Evolutionary conservation across 2,888 invertebrate genomes (phyloP), one percentile per base, ranked within the genome.

Genomic region (Synergus itoensis): DNA sequence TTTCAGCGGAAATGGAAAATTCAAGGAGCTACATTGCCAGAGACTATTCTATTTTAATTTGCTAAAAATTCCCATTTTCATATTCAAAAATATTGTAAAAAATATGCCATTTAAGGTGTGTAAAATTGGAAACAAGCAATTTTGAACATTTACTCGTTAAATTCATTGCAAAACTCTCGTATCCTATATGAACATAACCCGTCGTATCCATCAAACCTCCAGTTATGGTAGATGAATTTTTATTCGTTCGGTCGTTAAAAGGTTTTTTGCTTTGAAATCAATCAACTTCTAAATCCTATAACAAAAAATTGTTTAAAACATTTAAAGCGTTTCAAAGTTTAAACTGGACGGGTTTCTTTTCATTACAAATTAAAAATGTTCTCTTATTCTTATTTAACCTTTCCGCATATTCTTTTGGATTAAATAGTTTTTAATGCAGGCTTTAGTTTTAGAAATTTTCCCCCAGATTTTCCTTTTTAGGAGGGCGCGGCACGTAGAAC

Each of bases 61-160:
- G 43, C 45, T 45, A 12, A 16, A 45, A 45, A 28, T 69, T 45
- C 21, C 28, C 21, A 28, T 53, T 53, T 53, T 53, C 8, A 8
- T n/a, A n/a, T 8, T 9, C 53, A 8, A 60, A 60, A 9, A 11
- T 45, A 21, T 21, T 21, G 12, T 0, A 21, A 12, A 1, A 60
- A 12, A 60, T 3, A 60, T 7, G 18, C 0, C 4, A 12, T 9
- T 9, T 28, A 9, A 8, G 45, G 28, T n/a, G 45, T 45, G 28
- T 28, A 16, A 69, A 48, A 69, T 48, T 69, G 69, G 5, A 36
- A 73, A 48, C 48, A n/a, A 69, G 16, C 28, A 16, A 48, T 73
- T 73, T 53, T 73, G 73, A 12, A n/a, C 28, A 40, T 4, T 12
- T n/a, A 9, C 28, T 36, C 36, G 36, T 40, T 36, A 53, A 73